Percentiles rank a stretch among this genome's conserved stretches.
These are phyloP conservation scores for Drosophila funebris DNA, from an alignment of 1,140 invertebrate genomes.

Conservation along the genomic window DNA sequence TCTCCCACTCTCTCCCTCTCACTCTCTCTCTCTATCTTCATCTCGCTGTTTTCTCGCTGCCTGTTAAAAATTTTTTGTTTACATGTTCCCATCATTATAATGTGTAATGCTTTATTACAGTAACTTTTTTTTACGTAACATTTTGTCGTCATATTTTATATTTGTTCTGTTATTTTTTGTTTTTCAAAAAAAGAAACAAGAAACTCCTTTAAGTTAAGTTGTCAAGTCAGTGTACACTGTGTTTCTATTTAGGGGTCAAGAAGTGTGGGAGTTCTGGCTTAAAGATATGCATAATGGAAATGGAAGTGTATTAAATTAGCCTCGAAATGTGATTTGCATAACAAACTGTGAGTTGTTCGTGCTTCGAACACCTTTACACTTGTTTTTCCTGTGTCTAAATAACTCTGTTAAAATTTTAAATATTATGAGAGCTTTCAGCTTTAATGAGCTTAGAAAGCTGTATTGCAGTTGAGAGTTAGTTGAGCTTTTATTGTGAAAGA, in stretches of 20 bases:
- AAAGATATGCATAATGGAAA: constrained; percentile 31
- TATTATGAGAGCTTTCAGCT: not conserved
- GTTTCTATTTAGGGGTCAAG: constrained; percentile 31
- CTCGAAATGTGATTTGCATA: constrained; percentile 37
- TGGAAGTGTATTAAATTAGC: constrained; percentile 45
- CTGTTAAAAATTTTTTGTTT: constrained; percentile 50
- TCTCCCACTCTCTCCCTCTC: constrained; percentile 3
- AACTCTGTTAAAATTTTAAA: not conserved
- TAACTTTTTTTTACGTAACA: constrained; percentile 47
- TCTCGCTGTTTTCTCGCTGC: not conserved
- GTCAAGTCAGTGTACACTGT: constrained; percentile 28
- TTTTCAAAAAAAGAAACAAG: constrained; percentile 18
- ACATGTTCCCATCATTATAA: constrained; percentile 63
- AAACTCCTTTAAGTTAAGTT: constrained; percentile 44
- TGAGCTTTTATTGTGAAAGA: not conserved
- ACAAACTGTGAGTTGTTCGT: not conserved
- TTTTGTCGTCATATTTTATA: constrained; percentile 20
- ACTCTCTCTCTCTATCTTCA: too few relatives aligned
- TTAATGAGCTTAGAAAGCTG: not conserved
- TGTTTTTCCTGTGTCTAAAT: not conserved
- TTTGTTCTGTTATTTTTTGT: not conserved
- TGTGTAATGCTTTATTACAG: constrained; percentile 54
- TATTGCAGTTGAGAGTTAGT: not conserved
- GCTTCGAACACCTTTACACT: constrained; percentile 5
- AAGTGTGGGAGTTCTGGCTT: constrained; percentile 23